Base-by-base conservation (phyloP, 2,113 vertebrate species). In the Cariama cristata region DNA sequence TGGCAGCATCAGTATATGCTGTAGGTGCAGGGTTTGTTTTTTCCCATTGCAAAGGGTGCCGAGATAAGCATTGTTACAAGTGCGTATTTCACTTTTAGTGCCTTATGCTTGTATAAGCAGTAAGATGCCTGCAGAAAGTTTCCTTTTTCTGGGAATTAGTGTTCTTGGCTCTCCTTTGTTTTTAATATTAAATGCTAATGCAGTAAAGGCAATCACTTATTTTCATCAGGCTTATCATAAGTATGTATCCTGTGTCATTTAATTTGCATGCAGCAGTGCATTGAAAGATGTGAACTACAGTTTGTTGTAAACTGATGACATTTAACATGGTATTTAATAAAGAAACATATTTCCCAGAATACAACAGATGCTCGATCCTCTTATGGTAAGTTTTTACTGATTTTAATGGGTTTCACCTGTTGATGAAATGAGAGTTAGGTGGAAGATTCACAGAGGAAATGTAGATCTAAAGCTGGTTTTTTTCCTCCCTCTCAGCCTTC, bases 401-500 rank as follows among this genome's bases (percentile, higher is more conserved):
- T 88, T 94, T 86, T 68, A 75, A 56, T 92, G 35, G 16, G 47
- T 81, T 88, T 88, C 24, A 68, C 3, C 20, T 55, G 23, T 53
- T 77, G 72, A 49, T 74, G 27, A n/a, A 83, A 67, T 56, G 59
- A 50, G 30, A 80, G 42, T 81, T 75, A 90, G 42, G 27, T 75
- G 56, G 49, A 88, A n/a, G 40, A 88, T 88, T 92, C 40, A 63
- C 52, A 60, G 72, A 96, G 59, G 66, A 96, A 93, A 60, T 87
- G 38, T 53, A 47, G 12, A 75, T 79, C 79, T 91, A 93, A 91
- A 86, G 59, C 68, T 90, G 4, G 23, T 64, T 17, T 35, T 63
- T 91, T 80, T 6, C 20, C 14, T 30, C 23, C 71, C 60, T 69
- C 64, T 56, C 63, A 99, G 98, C 98, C 98, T 88, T 99, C 98